phyloP scores from a whole-genome alignment of 2,113 vertebrate species.

The Saccopteryx leptura region DNA sequence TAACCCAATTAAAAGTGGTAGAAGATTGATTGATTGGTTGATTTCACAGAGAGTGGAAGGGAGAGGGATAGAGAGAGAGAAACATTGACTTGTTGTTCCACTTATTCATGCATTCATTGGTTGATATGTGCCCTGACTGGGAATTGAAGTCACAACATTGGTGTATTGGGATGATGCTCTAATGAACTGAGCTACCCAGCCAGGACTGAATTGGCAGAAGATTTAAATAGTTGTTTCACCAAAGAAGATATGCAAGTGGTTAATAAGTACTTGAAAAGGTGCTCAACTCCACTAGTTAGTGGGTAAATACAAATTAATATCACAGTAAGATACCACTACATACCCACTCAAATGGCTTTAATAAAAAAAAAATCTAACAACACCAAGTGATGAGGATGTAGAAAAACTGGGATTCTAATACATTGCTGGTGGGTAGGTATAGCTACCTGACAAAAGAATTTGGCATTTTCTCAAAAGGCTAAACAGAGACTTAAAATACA shows the following conservation, averaged over 20 bases:
- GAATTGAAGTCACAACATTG: too few species aligned
- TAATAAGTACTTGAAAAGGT: not conserved
- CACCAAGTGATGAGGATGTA: not conserved
- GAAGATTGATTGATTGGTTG: too few species aligned
- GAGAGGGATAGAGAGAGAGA: too few species aligned
- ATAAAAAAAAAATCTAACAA: not conserved
- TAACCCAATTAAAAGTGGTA: not conserved
- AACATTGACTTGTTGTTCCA: too few species aligned
- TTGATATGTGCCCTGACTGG: too few species aligned
- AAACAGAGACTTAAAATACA: not conserved
- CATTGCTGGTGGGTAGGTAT: not conserved
- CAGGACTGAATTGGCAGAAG: not conserved
- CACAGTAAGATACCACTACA: not conserved
- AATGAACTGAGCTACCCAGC: too few species aligned
- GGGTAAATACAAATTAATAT: not conserved
- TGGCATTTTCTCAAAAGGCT: not conserved
- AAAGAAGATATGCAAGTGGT: not conserved
- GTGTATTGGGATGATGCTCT: too few species aligned
- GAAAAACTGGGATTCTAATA: not conserved
- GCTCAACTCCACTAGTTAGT: not conserved
- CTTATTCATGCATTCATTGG: too few species aligned
- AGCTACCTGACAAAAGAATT: not conserved
- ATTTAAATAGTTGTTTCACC: slow-evolving; percentile 14
- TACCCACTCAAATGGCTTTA: not conserved
- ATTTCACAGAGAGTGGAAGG: too few species aligned